Base-by-base conservation (phyloP, 2,797 vertebrate species). In the Rhynchotus rufescens region DNA sequence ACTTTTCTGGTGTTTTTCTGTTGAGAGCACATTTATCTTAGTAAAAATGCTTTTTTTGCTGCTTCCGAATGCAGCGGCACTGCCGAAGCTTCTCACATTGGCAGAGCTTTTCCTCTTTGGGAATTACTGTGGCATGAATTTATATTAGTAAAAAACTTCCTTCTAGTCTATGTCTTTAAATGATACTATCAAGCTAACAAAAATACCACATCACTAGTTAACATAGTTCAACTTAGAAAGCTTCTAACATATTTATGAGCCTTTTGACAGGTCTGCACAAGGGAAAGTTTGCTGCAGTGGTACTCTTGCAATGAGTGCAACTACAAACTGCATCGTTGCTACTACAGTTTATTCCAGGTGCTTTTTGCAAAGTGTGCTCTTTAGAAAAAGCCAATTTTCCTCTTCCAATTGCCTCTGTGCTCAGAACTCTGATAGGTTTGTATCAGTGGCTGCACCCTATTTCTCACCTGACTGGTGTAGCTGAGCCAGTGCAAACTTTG, bases 1-100 rank as follows among this genome's bases (percentile, higher is more conserved):
- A 62, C 57, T 79, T 40, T 60, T 78, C 32, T 74, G 60, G 47
- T 77, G 8, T 15, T 82, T 75, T 80, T 82, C 52, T 82, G 75
- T 9, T 85, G 71, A 49, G 49, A 83, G 30, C 15, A 6, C 57
- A 44, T 88, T 91, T 93, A 16, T 59, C 59, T 65, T 28, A 30
- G 30, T 32, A 36, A 83, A 83, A 72, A 66, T 80, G 20, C 25
- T 84, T 80, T 82, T 16, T 66, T 73, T 86, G 36, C 12, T 65
- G 75, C n/a, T 69, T 84, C 15, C 68, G 14, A 78, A 80, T 51
- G 34, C 32, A 78, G 34, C 20, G 88, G 20, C 14, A 12, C 15
- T 6, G 22, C 49, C 75, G 38, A 17, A 72, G 56, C 4, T 72
- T 84, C n/a, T 92, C 28, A 25, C 0, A 0, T 16, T 36, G 49